Base-by-base conservation (phyloP, 2,888 invertebrate genomes). In the Lycophotia porphyrea region DNA sequence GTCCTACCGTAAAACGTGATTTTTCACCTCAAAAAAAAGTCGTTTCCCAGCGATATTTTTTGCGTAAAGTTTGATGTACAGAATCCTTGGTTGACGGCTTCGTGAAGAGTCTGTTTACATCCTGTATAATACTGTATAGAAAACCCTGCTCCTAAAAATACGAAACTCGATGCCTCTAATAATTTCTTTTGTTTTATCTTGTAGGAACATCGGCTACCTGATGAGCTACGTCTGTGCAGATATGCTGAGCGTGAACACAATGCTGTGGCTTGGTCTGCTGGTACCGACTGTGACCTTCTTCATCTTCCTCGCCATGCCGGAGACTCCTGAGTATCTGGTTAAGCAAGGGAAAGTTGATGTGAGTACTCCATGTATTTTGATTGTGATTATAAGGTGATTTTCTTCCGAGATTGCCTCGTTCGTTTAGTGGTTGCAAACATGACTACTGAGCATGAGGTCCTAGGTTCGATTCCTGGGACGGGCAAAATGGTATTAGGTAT, bases 341-440 rank as follows among this genome's bases (percentile, higher is more conserved):
- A 96, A 96, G 81, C 95, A 95, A 79, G 96, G 96, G 5, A 96
- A 95, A 84, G 87, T 95, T 80, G 95, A 96, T 76, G 96, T 96
- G 0, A 74, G 77, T 74, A 39, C 1, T 36, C 21, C 5, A n/a
- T 8, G 21, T n/a, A n/a, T 31, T 58, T 18, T 31, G 27, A 58
- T 31, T 58, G 2, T 27, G 55, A 27, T 27, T 0, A 13, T n/a
- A 13, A 52, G 18, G 18, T 0, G 18, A 44, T 42, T 42, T 42
- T 42, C 0, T 42, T 2, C 15, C n/a, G n/a, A n/a, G n/a, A n/a
- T n/a, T n/a, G n/a, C n/a, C n/a, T n/a, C n/a, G n/a, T n/a, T n/a
- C n/a, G n/a, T n/a, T n/a, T n/a, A n/a, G n/a, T n/a, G n/a, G n/a
- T n/a, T n/a, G n/a, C n/a, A n/a, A n/a, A n/a, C n/a, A n/a, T n/a